phyloP scores from a whole-genome alignment of 2,888 invertebrate genomes.

The Erebia ligea region DNA sequence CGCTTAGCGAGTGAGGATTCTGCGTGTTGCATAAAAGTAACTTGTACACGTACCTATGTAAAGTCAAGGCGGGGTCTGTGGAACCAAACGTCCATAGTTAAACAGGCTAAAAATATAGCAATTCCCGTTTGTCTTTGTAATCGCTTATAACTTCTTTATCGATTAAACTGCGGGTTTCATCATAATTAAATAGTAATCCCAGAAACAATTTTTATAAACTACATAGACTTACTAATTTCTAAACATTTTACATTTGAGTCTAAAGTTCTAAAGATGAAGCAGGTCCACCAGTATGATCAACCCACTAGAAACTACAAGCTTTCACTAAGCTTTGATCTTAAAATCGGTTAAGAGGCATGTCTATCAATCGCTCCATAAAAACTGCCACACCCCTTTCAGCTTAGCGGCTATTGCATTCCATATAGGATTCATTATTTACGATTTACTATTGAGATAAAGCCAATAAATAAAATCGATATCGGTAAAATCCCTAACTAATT shows the following conservation, averaged over 20 bases:
- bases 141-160: background rate
- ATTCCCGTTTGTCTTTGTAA: background rate
- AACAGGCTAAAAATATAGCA: background rate
- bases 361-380: background rate
- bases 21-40: too few relatives aligned
- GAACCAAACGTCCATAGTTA: too few relatives aligned
- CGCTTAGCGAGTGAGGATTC: too few relatives aligned
- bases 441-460: background rate
- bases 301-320: background rate
- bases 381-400: conserved; percentile 1
- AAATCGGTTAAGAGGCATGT: background rate
- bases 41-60: too few relatives aligned
- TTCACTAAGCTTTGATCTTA: background rate
- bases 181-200: too few relatives aligned
- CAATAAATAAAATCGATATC: background rate
- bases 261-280: too few relatives aligned
- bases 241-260: too few relatives aligned
- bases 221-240: too few relatives aligned
- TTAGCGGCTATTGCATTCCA: background rate
- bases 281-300: background rate
- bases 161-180: too few relatives aligned
- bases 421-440: background rate
- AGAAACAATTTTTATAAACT: too few relatives aligned
- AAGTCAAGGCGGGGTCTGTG: too few relatives aligned
- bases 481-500: conserved; percentile 63